Evolutionary conservation across 35 echinoderm and acorn worm genomes (phyloP), one percentile per base, ranked within the genome.

Genomic region (Diadema setosum): DNA sequence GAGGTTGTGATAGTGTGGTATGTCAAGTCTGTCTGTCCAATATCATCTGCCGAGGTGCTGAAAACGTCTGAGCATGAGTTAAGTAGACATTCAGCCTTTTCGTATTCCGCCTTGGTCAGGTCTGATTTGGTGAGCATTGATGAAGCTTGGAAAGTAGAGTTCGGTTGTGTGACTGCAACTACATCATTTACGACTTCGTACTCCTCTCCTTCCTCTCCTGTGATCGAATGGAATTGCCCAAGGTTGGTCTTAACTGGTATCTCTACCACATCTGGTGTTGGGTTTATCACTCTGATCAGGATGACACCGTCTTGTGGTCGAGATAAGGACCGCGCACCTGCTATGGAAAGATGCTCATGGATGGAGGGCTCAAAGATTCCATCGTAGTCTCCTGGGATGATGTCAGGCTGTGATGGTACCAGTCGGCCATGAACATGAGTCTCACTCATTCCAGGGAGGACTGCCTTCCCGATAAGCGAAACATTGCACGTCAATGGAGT

Each of bases 391-490:
- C 42, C 33, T 12, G 70, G 33, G 18, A 76, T 76, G 12, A 76
- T 31, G 39, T 76, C 70, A 11, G 70, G 34, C 36, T 76, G 70
- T 76, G 18, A 34, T 6, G 70, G 31, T 42, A 32, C 31, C n/a
- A 76, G 70, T 76, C 70, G 36, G 70, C 70, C 70, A 24, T 76
- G 70, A 15, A 76, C 70, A 18, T 76, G 70, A 24, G 42, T 76
- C 39, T 40, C 33, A 18, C 70, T 76, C 33, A 39, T 76, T 76
- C 33, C 70, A 39, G 70, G 70, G 5, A 76, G 14, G 36, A 39
- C 21, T 5, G 42, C 70, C 42, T 76, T 31, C 42, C 70, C 70
- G 36, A 76, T 21, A 18, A 76, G 70, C 42, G 70, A 24, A 76
- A 76, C 70, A 41, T 76, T 76, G 18, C 67, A 74, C 67, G n/a